Conservation (phyloP, 2,888 invertebrate genomes). For the Cephus rjabovi region DNA sequence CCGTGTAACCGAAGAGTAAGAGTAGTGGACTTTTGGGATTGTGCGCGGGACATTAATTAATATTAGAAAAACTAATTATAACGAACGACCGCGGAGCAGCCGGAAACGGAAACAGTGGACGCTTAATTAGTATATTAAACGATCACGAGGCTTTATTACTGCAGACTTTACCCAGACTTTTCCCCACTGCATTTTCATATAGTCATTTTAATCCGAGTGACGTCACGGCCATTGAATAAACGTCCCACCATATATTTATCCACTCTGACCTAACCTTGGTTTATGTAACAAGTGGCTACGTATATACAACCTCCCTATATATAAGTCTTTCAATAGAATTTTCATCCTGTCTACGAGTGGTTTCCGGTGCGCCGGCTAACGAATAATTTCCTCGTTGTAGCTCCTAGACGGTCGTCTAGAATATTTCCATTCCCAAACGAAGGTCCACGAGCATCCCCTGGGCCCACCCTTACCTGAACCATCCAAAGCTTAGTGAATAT, state of each 20-base stretch:
- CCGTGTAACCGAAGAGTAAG: not conserved
- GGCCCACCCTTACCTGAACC: constrained; percentile 9
- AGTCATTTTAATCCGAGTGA: not conserved
- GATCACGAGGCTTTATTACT: constrained; percentile 25
- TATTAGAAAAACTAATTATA: constrained; percentile 34
- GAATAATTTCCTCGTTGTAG: constrained; percentile 51
- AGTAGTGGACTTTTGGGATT: not conserved
- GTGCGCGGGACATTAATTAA: constrained; percentile 35
- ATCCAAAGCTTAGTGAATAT: constrained; percentile 35
- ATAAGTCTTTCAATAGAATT: not conserved
- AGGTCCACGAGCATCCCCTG: not conserved
- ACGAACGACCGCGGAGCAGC: constrained; percentile 29
- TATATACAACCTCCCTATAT: not conserved
- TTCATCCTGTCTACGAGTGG: constrained; percentile 31
- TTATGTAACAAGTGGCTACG: not conserved
- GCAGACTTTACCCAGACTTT: not conserved
- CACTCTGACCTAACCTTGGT: not conserved
- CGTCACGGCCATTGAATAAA: not conserved
- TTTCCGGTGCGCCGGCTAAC: constrained; percentile 59
- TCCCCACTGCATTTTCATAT: not conserved
- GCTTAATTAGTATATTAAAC: constrained; percentile 32
- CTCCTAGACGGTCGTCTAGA: not conserved
- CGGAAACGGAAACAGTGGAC: constrained; percentile 14
- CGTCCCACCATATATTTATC: not conserved
- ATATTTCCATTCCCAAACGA: not conserved